Base-by-base conservation (phyloP, 2,113 vertebrate genomes). In the Platysteira castanea region DNA sequence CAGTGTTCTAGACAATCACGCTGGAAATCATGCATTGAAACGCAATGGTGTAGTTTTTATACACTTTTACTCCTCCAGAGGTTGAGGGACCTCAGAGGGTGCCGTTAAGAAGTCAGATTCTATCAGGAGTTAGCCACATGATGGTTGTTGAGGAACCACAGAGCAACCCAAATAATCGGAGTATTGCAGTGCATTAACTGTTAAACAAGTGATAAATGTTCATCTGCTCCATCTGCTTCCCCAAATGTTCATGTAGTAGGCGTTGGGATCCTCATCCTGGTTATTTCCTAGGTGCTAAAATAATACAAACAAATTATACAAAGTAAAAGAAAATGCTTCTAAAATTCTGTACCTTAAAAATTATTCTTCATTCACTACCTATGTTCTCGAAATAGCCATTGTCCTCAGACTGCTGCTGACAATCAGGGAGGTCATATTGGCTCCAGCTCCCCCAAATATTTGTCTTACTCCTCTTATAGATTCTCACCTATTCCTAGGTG, bases 151-250 rank as follows among this genome's bases (percentile, higher is more conserved):
- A 90, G 50, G 53, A 95, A 79, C 73, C 76, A 65, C 18, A 76
- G 79, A 84, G 31, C 26, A 87, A 76, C 44, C 27, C 26, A 49
- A 87, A 20, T 83, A 84, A 94, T 0, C 39, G 63, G 81, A 93
- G 61, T 57, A 85, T 46, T 42, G 57, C 53, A 85, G 89, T 53
- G 86, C 46, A 84, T 95, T 96, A 96, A 73, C 84, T 95, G 84
- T 82, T 96, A 91, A 95, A 91, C 59, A 95, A 95, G 89, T 84
- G 90, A 88, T 90, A 93, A 93, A 90, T 56, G 83, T 87, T 92
- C 86, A 87, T 87, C 84, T 95, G 89, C 54, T 97, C 91, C 96
- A 95, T 95, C 95, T 95, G 95, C 60, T 95, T 91, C 24, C 35
- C 91, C 94, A 96, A 91, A 97, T 95, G 93, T 83, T 93, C 74